Percentiles rank a stretch among this genome's conserved stretches.
phyloP scores from a whole-genome alignment of 2,113 vertebrate genomes.

The Phodopus roborovskii region DNA sequence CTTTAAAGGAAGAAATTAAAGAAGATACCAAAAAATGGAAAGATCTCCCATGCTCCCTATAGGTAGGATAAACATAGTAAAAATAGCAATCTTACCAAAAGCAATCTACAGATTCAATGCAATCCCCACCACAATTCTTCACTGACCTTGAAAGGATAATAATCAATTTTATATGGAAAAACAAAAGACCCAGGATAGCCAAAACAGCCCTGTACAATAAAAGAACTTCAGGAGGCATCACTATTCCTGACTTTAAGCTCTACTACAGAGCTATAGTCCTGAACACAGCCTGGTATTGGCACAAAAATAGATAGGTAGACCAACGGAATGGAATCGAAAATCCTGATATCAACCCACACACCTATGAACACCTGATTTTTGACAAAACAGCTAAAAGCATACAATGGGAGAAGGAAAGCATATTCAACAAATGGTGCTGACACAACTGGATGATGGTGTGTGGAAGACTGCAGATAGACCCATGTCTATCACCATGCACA shows the following conservation, averaged over 20 bases:
- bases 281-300: not conserved
- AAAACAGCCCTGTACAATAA: not conserved
- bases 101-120: not conserved
- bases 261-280: not conserved
- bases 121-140: not conserved
- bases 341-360: not conserved
- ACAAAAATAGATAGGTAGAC: not conserved
- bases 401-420: not conserved
- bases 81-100: not conserved
- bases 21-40: no score
- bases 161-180: fast-evolving
- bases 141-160: not conserved
- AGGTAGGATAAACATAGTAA: no score
- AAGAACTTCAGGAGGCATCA: not conserved
- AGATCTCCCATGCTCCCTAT: no score
- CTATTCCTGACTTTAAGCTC: not conserved
- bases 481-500: no score
- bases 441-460: not conserved
- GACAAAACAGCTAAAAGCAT: not conserved
- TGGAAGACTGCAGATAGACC: no score
- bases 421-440: not conserved
- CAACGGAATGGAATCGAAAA: not conserved
- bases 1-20: no score
- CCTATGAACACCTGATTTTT: not conserved
- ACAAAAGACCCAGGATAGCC: not conserved